A percentile compares a stretch with the other conserved stretches of the same genome.
These are phyloP conservation scores for Alethe castanea DNA, from an alignment of 2,113 vertebrate genomes.

Conservation along the genomic window DNA sequence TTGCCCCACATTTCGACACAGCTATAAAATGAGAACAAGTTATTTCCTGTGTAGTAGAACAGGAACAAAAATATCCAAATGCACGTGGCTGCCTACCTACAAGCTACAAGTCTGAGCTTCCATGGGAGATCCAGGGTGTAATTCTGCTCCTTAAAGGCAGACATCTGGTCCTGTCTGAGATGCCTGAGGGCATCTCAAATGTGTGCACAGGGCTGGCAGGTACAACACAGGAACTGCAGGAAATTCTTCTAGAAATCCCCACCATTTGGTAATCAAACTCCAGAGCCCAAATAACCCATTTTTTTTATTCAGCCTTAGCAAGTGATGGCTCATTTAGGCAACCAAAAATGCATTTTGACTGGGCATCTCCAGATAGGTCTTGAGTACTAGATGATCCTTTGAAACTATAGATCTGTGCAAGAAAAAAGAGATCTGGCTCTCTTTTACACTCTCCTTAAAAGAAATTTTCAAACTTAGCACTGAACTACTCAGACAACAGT, in stretches of 20 bases:
- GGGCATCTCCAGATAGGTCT: background rate
- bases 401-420: background rate
- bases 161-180: background rate
- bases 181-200: background rate
- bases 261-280: background rate
- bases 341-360: background rate
- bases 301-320: background rate
- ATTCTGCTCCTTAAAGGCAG: background rate
- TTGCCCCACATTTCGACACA: background rate
- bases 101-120: background rate
- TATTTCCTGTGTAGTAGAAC: background rate
- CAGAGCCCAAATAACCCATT: background rate
- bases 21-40: background rate
- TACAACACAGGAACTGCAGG: background rate
- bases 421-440: background rate
- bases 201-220: background rate
- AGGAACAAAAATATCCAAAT: background rate
- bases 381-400: background rate
- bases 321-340: background rate
- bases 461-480: background rate
- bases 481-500: background rate
- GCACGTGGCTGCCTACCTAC: background rate
- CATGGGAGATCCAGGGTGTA: background rate
- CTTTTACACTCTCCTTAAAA: background rate
- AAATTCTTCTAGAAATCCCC: background rate